phyloP scores from a whole-genome alignment of 2,113 vertebrate genomes.

The Sminthopsis crassicaudata region DNA sequence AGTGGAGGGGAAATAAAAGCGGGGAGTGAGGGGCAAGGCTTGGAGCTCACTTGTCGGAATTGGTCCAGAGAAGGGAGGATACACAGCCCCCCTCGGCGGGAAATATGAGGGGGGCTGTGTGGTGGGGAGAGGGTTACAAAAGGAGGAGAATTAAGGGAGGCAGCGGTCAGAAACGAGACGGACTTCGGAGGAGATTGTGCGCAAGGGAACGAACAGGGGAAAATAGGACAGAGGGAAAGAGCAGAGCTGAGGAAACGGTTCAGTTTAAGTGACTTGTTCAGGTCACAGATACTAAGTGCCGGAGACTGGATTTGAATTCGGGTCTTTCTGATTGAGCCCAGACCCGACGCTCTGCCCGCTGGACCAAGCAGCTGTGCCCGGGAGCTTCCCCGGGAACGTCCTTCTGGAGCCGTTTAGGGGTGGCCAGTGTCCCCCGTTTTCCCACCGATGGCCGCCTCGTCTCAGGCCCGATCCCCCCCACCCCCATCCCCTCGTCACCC shows the following conservation, averaged over 20 bases:
- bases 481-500: background rate
- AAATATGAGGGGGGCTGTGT: background rate
- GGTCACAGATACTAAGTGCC: background rate
- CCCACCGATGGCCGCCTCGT: no score
- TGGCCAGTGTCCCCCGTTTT: fast-evolving
- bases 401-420: background rate
- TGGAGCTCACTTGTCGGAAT: background rate
- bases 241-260: background rate
- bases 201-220: background rate
- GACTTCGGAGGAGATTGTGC: background rate
- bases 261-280: background rate
- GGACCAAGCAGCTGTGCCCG: background rate
- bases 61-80: background rate
- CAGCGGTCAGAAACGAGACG: background rate
- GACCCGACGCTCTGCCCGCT: background rate
- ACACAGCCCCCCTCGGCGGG: fast-evolving
- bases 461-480: background rate
- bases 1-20: background rate
- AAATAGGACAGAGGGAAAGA: background rate
- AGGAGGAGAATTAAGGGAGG: background rate
- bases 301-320: background rate
- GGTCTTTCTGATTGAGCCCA: background rate
- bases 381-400: background rate
- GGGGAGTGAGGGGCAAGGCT: background rate
- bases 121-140: background rate